Conservation (phyloP, 2,113 vertebrate genomes). For the Otolemur garnettii region DNA sequence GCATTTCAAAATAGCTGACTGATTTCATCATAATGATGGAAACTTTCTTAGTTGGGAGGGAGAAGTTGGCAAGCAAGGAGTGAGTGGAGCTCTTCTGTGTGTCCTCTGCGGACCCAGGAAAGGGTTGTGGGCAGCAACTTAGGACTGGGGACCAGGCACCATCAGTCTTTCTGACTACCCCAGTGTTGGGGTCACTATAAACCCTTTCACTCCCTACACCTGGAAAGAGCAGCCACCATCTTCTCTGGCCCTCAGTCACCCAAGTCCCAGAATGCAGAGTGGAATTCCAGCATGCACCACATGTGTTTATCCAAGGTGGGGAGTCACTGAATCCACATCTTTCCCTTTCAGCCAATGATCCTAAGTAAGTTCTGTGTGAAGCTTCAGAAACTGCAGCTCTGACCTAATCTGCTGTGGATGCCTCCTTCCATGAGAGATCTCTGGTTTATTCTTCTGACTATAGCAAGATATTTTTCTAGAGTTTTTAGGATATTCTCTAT, state of each 20-base stretch:
- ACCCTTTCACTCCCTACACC: no score
- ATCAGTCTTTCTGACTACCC: neutral
- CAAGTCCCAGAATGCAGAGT: neutral
- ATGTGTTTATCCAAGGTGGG: neutral
- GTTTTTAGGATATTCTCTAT: neutral
- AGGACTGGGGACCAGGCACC: neutral
- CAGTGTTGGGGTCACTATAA: rapidly evolving
- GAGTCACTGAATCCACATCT: neutral
- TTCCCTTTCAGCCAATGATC: neutral
- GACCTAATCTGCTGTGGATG: neutral
- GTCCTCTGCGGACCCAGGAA: neutral
- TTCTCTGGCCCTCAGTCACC: neutral
- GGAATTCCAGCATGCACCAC: neutral
- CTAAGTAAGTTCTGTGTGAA: neutral
- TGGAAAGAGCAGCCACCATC: no score
- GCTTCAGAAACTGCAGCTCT: neutral
- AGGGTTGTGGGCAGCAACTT: neutral
- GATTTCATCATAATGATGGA: neutral
- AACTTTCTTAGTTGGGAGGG: neutral
- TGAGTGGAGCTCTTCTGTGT: neutral
- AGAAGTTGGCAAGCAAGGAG: neutral
- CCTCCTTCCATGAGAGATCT: neutral
- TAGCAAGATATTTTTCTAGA: neutral
- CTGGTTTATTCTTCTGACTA: neutral
- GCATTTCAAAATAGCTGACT: conserved; percentile 6